A percentile compares a stretch with the other conserved stretches of the same genome.
These are phyloP conservation scores for Bhutanitis thaidina DNA, from an alignment of 2,888 invertebrate genomes.

Conservation along the genomic window DNA sequence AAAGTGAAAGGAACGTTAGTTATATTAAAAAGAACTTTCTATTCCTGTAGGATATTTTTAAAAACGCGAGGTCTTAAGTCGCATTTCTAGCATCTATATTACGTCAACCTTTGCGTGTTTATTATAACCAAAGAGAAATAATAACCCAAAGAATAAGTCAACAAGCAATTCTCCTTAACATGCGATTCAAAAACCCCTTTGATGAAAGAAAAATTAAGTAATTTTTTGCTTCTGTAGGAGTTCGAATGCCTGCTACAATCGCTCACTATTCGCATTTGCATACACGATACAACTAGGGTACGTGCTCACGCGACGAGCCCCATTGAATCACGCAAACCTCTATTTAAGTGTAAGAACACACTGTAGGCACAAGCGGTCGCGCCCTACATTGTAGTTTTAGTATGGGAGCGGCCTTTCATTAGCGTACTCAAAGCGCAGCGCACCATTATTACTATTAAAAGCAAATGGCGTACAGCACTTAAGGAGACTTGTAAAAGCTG, in stretches of 20 bases:
- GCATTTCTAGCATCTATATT: not conserved
- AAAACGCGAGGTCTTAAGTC: no score
- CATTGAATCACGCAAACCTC: slow-evolving; percentile 18
- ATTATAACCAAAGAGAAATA: slow-evolving; percentile 12
- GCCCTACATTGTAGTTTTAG: slow-evolving; percentile 11
- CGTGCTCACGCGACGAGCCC: slow-evolving; percentile 14
- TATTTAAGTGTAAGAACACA: slow-evolving; percentile 17
- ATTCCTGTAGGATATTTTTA: no score
- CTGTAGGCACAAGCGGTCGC: slow-evolving; percentile 9
- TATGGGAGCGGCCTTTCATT: slow-evolving; percentile 17
- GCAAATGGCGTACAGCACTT: slow-evolving; percentile 10
- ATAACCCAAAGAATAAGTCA: slow-evolving; percentile 21
- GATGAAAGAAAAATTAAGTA: slow-evolving; percentile 17
- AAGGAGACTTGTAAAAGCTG: slow-evolving; percentile 4
- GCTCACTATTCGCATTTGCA: slow-evolving; percentile 22
- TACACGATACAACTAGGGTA: slow-evolving; percentile 24
- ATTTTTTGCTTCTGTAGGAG: slow-evolving; percentile 16
- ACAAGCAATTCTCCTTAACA: slow-evolving; percentile 21
- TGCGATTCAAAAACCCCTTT: slow-evolving; percentile 17
- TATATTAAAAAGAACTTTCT: no score
- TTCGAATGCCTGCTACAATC: slow-evolving; percentile 19
- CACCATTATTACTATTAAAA: slow-evolving; percentile 10
- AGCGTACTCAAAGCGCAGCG: slow-evolving; percentile 16
- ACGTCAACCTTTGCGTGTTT: slow-evolving; percentile 22
- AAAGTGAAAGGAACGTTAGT: no score